These are phyloP conservation scores for Sebastes goodei DNA, from an alignment of 2,797 vertebrate genomes.

Conservation along the genomic window DNA sequence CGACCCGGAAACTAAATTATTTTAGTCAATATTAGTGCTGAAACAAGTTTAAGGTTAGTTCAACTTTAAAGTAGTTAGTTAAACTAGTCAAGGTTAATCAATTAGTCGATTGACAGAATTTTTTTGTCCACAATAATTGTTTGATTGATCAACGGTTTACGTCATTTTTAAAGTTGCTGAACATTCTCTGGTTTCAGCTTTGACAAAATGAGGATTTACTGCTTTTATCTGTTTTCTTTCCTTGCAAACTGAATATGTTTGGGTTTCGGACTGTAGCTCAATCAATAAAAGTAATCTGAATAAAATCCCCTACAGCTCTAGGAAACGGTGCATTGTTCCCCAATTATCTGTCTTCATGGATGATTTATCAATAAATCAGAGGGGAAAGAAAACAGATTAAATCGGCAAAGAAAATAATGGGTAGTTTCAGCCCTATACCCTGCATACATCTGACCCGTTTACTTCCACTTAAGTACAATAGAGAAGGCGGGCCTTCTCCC, in stretches of 20 bases:
- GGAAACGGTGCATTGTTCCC: background rate
- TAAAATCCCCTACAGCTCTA: background rate
- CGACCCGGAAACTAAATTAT: background rate
- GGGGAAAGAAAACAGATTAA: background rate
- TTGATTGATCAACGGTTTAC: background rate
- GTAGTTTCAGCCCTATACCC: background rate
- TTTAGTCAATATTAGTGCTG: background rate
- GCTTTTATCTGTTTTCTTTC: background rate
- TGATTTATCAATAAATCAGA: background rate
- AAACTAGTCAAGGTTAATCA: background rate
- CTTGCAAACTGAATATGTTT: background rate
- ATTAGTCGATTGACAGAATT: background rate
- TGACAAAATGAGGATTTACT: background rate
- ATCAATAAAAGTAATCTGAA: background rate
- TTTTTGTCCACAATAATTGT: background rate
- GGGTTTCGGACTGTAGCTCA: background rate
- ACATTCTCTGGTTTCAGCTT: background rate
- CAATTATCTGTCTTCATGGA: background rate
- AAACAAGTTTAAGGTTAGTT: background rate
- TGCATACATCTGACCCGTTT: too few species aligned
- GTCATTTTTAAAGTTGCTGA: background rate
- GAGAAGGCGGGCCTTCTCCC: background rate
- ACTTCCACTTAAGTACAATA: background rate
- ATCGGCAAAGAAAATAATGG: background rate
- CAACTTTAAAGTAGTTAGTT: too few species aligned